Conservation (phyloP, 2,888 invertebrate species). For the Harpagoxenus sublaevis region DNA sequence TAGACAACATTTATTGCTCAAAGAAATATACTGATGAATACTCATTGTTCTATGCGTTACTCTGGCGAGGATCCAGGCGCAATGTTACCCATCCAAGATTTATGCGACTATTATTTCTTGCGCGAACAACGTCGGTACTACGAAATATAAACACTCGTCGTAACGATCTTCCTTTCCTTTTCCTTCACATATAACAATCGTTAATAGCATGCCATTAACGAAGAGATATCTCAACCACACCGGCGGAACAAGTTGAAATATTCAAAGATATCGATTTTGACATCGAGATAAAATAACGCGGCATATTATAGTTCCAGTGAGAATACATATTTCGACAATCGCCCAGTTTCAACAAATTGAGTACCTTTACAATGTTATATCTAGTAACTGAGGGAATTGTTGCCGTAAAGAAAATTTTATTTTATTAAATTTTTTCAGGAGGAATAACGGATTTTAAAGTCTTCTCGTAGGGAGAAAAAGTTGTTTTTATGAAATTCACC, state of each 20-base stretch:
- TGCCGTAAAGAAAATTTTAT: background rate
- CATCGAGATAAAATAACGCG: background rate
- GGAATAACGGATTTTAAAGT: background rate
- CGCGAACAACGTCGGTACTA: constrained; percentile 55
- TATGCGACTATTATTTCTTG: constrained; percentile 79
- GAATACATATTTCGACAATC: background rate
- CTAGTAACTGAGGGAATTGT: background rate
- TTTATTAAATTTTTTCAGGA: background rate
- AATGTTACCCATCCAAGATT: constrained; percentile 76
- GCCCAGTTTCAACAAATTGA: background rate
- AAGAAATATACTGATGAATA: constrained; percentile 63
- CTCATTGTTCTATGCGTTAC: constrained; percentile 70
- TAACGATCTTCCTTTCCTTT: constrained; percentile 59
- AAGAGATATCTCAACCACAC: background rate
- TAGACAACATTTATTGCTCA: constrained; percentile 61
- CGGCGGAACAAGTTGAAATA: background rate
- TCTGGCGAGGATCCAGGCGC: constrained; percentile 80
- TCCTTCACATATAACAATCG: constrained; percentile 40
- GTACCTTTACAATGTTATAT: background rate
- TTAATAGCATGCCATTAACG: constrained; percentile 29
- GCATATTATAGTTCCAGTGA: background rate
- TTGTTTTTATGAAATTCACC: background rate
- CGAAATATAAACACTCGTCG: constrained; percentile 66
- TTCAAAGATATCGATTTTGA: constrained; percentile 6
- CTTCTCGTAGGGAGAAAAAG: background rate